Evolutionary conservation across 2,113 vertebrate genomes (phyloP).

Genomic region (Mesitornis unicolor): DNA sequence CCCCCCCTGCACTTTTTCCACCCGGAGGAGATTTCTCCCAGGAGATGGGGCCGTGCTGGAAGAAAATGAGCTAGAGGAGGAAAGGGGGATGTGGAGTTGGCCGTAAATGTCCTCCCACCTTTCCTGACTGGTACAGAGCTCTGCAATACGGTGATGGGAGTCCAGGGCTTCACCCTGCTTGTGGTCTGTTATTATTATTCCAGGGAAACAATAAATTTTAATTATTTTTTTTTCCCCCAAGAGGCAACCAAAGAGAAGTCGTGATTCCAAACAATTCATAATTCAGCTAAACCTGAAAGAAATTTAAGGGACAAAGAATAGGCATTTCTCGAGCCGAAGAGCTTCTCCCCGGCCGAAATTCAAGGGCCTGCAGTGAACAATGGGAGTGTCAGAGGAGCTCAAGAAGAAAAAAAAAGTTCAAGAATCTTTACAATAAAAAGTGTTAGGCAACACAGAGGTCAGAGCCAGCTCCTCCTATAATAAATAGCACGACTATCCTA

Average conservation of each 20-base stretch:
- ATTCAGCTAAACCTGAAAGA: conserved; percentile 66
- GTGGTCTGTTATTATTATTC: not conserved
- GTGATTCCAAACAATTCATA: conserved; percentile 47
- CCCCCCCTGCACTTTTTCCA: not conserved
- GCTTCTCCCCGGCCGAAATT: conserved; percentile 52
- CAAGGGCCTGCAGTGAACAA: conserved; percentile 60
- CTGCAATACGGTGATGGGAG: not conserved
- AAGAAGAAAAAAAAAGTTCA: conserved; percentile 60
- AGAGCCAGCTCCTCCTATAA: conserved; percentile 58
- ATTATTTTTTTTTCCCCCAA: rapidly evolving
- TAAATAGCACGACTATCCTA: conserved; percentile 49
- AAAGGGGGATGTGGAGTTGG: not conserved
- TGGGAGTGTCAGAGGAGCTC: conserved; percentile 62
- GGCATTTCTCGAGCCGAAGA: conserved; percentile 38
- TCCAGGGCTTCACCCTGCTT: not conserved
- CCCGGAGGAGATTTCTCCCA: not conserved
- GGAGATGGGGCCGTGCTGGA: not conserved
- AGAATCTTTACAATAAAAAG: conserved; percentile 68
- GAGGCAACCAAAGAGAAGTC: not conserved
- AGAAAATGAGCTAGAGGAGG: not conserved
- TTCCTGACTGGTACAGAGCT: not conserved
- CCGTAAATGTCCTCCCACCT: not conserved
- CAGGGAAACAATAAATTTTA: conserved; percentile 14
- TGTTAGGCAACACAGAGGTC: conserved; percentile 65
- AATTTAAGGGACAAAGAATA: conserved; percentile 67